Evolutionary conservation across 2,888 invertebrate species (phyloP).

Genomic region (Griposia aprilina): DNA sequence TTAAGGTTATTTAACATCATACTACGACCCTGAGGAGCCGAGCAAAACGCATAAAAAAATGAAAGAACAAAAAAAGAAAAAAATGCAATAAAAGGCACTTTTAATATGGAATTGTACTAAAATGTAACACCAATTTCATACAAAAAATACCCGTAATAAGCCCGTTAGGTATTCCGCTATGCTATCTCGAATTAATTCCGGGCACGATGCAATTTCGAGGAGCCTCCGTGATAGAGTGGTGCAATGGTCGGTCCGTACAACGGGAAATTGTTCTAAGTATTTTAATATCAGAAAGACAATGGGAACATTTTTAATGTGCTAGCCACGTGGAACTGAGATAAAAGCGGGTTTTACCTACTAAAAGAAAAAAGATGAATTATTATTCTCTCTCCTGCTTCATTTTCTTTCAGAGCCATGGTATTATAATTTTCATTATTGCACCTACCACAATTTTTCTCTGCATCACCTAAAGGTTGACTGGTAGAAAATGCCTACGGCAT

Average conservation of each 20-base stretch:
- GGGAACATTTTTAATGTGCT: constrained; percentile 8
- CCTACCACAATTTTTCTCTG: neutral
- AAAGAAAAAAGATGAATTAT: neutral
- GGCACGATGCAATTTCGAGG: constrained; percentile 61
- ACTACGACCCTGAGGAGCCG: too few species aligned
- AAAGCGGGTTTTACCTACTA: neutral
- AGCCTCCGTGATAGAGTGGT: constrained; percentile 43
- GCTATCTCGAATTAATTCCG: constrained; percentile 58
- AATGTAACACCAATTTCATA: constrained; percentile 1
- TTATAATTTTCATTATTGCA: neutral
- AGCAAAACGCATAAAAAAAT: too few species aligned
- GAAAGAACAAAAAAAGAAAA: too few species aligned
- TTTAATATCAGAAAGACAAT: constrained; percentile 37
- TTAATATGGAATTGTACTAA: too few species aligned
- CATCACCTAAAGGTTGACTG: neutral
- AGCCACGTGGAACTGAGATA: neutral
- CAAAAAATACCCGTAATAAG: constrained; percentile 49
- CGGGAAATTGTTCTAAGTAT: constrained; percentile 30
- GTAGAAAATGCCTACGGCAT: neutral
- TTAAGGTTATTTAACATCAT: too few species aligned
- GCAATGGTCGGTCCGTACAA: constrained; percentile 42
- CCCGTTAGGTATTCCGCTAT: constrained; percentile 53
- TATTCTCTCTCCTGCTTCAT: neutral
- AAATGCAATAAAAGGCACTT: too few species aligned
- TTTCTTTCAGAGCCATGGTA: neutral